Evolutionary conservation across 2,113 vertebrate genomes (phyloP), one percentile per base, ranked within the genome.

Genomic region (Petromus typicus): DNA sequence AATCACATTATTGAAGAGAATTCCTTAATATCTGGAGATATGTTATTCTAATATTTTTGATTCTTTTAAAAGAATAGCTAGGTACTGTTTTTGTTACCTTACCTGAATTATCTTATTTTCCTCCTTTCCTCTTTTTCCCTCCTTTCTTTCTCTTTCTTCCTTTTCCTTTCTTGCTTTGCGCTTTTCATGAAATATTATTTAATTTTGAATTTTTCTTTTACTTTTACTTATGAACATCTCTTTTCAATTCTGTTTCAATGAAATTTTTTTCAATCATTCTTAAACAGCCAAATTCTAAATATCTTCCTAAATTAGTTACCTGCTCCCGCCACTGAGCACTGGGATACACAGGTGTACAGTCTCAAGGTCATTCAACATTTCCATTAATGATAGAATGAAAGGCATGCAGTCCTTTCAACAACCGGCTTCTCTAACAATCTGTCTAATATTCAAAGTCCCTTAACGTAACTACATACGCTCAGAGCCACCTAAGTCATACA

Each of bases 51-150:
- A 71, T 86, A 23, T 81, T 45, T 61, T 66, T 76, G 1, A 16
- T 81, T 37, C 56, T 94, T n/a, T 86, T 86, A 71, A 93, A 95
- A 64, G 8, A 59, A 92, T 59, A 88, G 20, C 13, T 81, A 88
- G 56, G 9, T 45, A 59, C 81, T 9, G 0, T 63, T 56, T 30
- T 40, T 8, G 13, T 76, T 85, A 37, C 22, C 18, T 87, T 91
- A 56, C 25, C 14, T 88, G n/a, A 86, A 83, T 82, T 85, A 40
- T 8, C 30, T 63, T 83, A 4, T 30, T 82, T 20, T 51, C 27
- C 30, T 51, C 22, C 66, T 89, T n/a, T 32, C 45, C 63, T 40
- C 20, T 64, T 76, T 40, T 8, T 78, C 30, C 4, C 6, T 34
- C 32, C 4, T 16, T 51, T 37, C 9, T 37, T 20, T 18, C 16